Evolutionary conservation across 1,140 invertebrate genomes (phyloP).

Genomic region (Proales similis): DNA sequence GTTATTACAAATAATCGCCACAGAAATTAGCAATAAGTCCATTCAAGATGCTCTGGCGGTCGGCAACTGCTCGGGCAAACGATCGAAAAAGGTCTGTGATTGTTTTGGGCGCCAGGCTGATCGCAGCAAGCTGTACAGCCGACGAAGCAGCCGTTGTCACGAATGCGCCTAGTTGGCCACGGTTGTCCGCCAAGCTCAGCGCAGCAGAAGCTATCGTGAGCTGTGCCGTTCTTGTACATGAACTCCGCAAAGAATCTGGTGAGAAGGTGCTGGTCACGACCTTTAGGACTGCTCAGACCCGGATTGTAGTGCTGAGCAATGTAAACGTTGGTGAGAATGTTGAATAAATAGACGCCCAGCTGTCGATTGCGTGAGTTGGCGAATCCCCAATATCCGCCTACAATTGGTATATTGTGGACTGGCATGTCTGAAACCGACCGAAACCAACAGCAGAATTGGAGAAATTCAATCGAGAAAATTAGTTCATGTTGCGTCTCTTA

Average conservation of each 20-base stretch:
- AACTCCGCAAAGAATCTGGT: background rate
- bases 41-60: constrained; percentile 17
- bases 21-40: constrained; percentile 16
- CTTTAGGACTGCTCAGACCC: background rate
- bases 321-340: background rate
- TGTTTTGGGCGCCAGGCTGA: background rate
- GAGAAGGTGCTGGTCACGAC: constrained; percentile 10
- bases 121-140: background rate
- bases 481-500: too few species aligned
- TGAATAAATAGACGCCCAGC: background rate
- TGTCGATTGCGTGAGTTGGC: background rate
- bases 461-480: background rate
- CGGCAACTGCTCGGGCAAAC: constrained; percentile 21
- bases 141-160: constrained; percentile 14
- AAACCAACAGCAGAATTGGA: background rate
- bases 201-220: constrained; percentile 19
- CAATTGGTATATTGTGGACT: background rate
- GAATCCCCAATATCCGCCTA: constrained; percentile 27
- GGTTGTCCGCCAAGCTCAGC: background rate
- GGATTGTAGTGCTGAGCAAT: background rate
- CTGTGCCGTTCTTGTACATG: background rate
- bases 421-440: background rate
- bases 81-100: background rate
- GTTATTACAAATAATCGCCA: background rate
- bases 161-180: constrained; percentile 1